Evolutionary conservation across 2,113 vertebrate genomes (phyloP).

Genomic region (Sakesphorus luctuosus): DNA sequence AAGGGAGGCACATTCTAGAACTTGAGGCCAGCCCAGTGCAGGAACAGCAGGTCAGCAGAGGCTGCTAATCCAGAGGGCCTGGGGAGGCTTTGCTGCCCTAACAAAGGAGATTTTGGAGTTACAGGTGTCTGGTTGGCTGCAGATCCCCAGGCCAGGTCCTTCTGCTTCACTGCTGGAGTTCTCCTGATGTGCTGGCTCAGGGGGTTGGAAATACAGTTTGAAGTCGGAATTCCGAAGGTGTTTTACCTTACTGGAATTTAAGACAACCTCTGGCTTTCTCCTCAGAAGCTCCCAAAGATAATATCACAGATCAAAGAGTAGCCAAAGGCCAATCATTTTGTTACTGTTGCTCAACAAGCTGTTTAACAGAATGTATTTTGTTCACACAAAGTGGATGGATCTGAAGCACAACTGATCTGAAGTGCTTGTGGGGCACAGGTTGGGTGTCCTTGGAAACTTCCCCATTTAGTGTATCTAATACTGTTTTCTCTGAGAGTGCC

Average conservation of each 20-base stretch:
- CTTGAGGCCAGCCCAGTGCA: background rate
- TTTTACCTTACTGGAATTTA: background rate
- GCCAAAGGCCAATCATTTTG: conserved; percentile 12
- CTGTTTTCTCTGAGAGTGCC: conserved; percentile 3
- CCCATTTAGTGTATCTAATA: rapidly evolving
- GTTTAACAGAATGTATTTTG: conserved; percentile 18
- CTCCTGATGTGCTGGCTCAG: background rate
- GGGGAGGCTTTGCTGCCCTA: background rate
- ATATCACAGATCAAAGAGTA: conserved; percentile 11
- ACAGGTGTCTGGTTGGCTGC: background rate
- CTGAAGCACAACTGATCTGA: background rate
- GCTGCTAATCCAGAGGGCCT: background rate
- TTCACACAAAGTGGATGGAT: background rate
- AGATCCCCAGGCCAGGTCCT: background rate
- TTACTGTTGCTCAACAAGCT: conserved; percentile 26
- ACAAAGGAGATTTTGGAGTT: background rate
- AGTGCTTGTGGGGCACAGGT: background rate
- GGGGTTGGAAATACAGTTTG: background rate
- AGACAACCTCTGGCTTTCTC: conserved; percentile 6
- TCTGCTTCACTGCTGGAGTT: background rate
- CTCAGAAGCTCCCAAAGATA: background rate
- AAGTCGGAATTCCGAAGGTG: background rate
- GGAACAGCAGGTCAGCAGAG: background rate
- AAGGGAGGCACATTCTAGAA: background rate
- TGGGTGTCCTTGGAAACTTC: background rate